Evolutionary conservation across 1,140 invertebrate genomes (phyloP).

Genomic region (Diorhabda sublineata): DNA sequence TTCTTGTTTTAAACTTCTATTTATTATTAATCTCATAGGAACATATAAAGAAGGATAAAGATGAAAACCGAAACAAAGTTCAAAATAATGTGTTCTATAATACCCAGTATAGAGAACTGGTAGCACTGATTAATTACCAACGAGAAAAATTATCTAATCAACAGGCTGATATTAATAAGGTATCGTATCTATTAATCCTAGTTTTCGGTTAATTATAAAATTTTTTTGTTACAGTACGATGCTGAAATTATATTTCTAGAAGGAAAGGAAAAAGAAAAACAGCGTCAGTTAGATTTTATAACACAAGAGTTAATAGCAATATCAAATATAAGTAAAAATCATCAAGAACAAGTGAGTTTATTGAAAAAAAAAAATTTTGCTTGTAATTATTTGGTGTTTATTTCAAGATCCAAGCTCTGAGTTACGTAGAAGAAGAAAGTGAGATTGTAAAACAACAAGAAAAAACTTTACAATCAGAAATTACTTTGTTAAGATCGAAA

Average conservation of each 20-base stretch:
- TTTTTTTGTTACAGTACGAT: constrained; percentile 62
- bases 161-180: constrained; percentile 84
- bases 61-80: constrained; percentile 30
- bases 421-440: constrained; percentile 80
- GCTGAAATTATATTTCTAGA: constrained; percentile 88
- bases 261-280: constrained; percentile 78
- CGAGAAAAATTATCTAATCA: constrained; percentile 82
- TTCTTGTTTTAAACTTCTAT: neutral
- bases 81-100: constrained; percentile 50
- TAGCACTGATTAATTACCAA: constrained; percentile 84
- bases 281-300: constrained; percentile 76
- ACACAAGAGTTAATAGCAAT: constrained; percentile 76
- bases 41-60: constrained; percentile 22
- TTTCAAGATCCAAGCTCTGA: constrained; percentile 65
- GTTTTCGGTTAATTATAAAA: neutral
- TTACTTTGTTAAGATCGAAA: constrained; percentile 75
- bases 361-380: neutral
- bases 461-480: constrained; percentile 79
- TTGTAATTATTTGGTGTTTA: neutral
- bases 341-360: constrained; percentile 66
- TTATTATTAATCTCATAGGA: constrained; percentile 13
- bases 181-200: constrained; percentile 41
- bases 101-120: constrained; percentile 70
- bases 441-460: constrained; percentile 85
- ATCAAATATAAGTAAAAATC: constrained; percentile 67